phyloP scores from a whole-genome alignment of 2,113 vertebrate genomes.

The Zeus faber region DNA sequence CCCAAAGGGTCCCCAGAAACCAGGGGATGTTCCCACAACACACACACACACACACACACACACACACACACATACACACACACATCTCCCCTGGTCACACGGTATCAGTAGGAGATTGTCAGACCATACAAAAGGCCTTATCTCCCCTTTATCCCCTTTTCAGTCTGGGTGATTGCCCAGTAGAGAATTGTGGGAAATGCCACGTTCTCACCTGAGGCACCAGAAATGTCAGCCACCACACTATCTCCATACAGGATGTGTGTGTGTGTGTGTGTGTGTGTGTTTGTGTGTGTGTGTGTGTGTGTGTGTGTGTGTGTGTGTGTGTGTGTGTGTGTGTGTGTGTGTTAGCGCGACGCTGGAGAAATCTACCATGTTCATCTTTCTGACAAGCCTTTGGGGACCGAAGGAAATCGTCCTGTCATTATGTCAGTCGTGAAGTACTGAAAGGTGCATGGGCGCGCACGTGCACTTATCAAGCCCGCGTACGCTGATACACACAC shows the following conservation, averaged over 20 bases:
- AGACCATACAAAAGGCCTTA: conserved; percentile 88
- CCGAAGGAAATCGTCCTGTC: no score
- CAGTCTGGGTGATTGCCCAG: conserved; percentile 87
- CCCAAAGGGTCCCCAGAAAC: no score
- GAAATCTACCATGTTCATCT: no score
- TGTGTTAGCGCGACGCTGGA: no score
- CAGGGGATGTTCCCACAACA: not conserved
- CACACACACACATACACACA: conserved; percentile 22
- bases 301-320: no score
- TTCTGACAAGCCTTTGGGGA: no score
- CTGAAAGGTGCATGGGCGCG: no score
- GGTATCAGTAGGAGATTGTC: conserved; percentile 85
- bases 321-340: no score
- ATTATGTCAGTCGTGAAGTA: no score
- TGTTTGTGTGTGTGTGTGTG: no score
- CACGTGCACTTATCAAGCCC: no score
- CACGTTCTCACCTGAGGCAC: conserved; percentile 82
- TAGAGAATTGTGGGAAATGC: conserved; percentile 85
- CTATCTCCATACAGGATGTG: conserved; percentile 52
- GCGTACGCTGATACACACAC: no score
- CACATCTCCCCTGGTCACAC: conserved; percentile 61
- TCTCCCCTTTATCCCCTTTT: conserved; percentile 80
- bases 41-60: conserved; percentile 11
- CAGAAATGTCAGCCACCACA: conserved; percentile 83
- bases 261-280: conserved; percentile 23